These are phyloP conservation scores for Chirona hameri DNA, from an alignment of 2,888 invertebrate genomes.

Conservation along the genomic window DNA sequence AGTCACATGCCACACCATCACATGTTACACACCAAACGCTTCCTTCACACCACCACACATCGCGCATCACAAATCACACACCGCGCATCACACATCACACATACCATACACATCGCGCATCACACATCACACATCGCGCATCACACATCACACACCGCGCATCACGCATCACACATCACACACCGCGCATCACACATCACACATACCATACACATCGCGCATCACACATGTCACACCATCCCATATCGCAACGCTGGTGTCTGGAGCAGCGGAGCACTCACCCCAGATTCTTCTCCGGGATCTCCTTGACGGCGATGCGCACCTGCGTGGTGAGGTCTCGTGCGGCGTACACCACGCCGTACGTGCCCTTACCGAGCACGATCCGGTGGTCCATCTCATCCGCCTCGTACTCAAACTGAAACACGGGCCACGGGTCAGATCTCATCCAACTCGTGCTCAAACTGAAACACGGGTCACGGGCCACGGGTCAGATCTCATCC, in stretches of 20 bases:
- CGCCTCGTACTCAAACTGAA: conserved; percentile 81
- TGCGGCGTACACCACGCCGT: conserved; percentile 92
- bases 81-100: no score
- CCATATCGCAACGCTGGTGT: neutral
- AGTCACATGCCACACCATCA: no score
- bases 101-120: no score
- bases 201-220: no score
- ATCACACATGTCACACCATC: no score
- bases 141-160: no score
- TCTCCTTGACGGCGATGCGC: conserved; percentile 95
- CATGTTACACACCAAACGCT: no score
- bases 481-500: conserved; percentile 32
- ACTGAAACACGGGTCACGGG: neutral
- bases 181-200: no score
- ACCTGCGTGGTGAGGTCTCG: conserved; percentile 88
- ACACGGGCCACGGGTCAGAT: conserved; percentile 33
- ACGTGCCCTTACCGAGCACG: conserved; percentile 89
- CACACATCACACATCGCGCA: no score
- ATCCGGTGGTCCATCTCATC: conserved; percentile 84
- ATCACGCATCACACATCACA: no score
- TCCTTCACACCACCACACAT: no score
- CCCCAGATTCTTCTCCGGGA: conserved; percentile 91
- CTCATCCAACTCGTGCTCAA: neutral
- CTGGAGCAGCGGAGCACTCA: conserved; percentile 42
- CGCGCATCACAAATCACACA: no score